Percentiles rank a stretch among this genome's conserved stretches.
These are phyloP conservation scores for Calephelis perditalis DNA, from an alignment of 2,888 invertebrate genomes.

Conservation along the genomic window DNA sequence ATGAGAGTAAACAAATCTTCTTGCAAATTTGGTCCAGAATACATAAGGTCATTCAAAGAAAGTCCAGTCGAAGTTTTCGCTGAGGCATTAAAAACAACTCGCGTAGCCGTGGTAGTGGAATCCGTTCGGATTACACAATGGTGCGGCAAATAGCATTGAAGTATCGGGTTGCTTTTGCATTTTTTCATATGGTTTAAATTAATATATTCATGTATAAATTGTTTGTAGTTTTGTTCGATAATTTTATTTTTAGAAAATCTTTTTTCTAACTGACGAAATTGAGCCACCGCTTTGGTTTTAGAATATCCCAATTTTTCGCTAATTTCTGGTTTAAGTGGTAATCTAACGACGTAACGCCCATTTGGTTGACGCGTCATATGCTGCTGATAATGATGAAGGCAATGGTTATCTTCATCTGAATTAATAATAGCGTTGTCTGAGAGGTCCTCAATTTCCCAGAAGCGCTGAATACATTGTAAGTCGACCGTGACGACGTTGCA, in stretches of 20 bases:
- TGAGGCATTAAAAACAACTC: slow-evolving; percentile 16
- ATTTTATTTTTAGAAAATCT: too few relatives aligned
- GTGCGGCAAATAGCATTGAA: too few relatives aligned
- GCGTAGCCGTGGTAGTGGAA: neutral
- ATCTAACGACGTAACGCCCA: neutral
- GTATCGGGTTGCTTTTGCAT: too few relatives aligned
- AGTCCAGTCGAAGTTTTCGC: neutral
- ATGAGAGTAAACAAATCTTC: too few relatives aligned
- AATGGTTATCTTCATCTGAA: slow-evolving; percentile 17
- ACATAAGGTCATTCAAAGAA: slow-evolving; percentile 13
- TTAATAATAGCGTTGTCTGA: slow-evolving; percentile 16
- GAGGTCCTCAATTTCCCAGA: neutral
- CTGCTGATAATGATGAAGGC: neutral
- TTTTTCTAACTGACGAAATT: too few relatives aligned
- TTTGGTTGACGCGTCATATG: neutral
- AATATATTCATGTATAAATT: slow-evolving; percentile 16
- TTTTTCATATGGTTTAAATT: slow-evolving; percentile 8
- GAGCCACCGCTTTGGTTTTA: too few relatives aligned
- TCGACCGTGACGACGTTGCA: too few relatives aligned
- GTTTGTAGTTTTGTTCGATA: too few relatives aligned
- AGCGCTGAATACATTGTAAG: too few relatives aligned
- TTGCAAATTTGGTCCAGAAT: slow-evolving; percentile 4
- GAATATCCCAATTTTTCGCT: neutral
- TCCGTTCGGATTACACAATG: too few relatives aligned
- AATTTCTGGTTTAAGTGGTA: slow-evolving; percentile 7